A percentile compares a stretch with the other conserved stretches of the same genome.
Evolutionary conservation across 2,797 vertebrate genomes (phyloP).

Genomic region (Scolopax rusticola): DNA sequence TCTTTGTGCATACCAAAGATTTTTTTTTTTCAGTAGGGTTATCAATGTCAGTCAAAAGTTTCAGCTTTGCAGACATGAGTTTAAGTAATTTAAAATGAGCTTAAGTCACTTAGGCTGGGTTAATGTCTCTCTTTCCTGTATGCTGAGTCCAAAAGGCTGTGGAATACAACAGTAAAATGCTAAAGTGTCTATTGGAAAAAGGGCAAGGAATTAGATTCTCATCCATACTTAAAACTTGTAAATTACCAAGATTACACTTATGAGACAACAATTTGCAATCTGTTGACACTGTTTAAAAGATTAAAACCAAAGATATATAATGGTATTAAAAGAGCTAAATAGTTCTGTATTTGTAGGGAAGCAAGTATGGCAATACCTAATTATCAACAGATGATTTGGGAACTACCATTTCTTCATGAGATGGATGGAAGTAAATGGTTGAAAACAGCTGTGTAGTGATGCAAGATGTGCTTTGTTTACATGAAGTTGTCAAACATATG

Average conservation of each 20-base stretch:
- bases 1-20: background rate
- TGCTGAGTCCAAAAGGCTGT: background rate
- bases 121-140: background rate
- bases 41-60: background rate
- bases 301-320: background rate
- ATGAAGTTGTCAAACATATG: background rate
- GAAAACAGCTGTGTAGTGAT: constrained; percentile 10
- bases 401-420: background rate
- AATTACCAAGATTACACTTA: background rate
- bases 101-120: background rate
- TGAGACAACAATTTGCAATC: background rate
- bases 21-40: background rate
- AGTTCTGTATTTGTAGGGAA: background rate
- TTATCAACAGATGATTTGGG: background rate
- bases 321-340: background rate
- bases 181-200: background rate
- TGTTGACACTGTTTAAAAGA: background rate
- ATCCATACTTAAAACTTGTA: background rate
- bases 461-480: background rate
- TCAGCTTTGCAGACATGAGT: background rate
- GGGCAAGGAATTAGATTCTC: background rate
- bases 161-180: background rate
- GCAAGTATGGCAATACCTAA: background rate
- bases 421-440: background rate
- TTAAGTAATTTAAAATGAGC: background rate